These are phyloP conservation scores for Mastacembelus armatus DNA, from an alignment of 2,797 vertebrate genomes.

Conservation along the genomic window DNA sequence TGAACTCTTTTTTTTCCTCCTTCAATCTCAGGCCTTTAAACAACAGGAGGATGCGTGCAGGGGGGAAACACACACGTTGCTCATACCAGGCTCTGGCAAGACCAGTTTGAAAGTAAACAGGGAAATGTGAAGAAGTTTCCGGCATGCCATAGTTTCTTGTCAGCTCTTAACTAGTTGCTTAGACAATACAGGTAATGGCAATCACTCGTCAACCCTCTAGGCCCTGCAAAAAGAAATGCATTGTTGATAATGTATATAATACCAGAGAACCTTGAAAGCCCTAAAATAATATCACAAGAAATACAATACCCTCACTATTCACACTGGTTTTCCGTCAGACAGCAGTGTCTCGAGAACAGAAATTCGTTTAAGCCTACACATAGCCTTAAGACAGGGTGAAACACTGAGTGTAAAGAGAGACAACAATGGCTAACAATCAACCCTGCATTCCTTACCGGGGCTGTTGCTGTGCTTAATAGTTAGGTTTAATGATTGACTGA, in stretches of 20 bases:
- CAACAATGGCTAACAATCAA: constrained; percentile 82
- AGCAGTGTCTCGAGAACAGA: constrained; percentile 22
- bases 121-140: constrained; percentile 41
- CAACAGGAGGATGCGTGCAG: constrained; percentile 65
- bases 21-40: constrained; percentile 77
- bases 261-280: constrained; percentile 14
- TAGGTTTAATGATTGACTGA: constrained; percentile 82
- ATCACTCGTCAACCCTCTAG: too few species aligned
- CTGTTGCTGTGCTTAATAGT: constrained; percentile 72
- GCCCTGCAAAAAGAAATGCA: too few species aligned
- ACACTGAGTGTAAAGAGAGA: constrained; percentile 53
- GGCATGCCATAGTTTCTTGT: constrained; percentile 14
- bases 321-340: constrained; percentile 24
- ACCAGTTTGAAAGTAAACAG: constrained; percentile 77
- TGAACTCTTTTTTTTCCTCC: constrained; percentile 70
- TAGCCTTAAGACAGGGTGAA: constrained; percentile 60
- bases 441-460: constrained; percentile 73
- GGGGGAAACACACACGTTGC: constrained; percentile 69
- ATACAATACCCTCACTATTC: constrained; percentile 50
- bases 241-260: too few species aligned
- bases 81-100: constrained; percentile 55
- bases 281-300: constrained; percentile 50
- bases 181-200: not conserved
- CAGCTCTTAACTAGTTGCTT: constrained; percentile 16
- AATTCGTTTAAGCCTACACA: constrained; percentile 43